phyloP scores from a whole-genome alignment of 1,140 invertebrate genomes.

The Trinorchestia longiramus region DNA sequence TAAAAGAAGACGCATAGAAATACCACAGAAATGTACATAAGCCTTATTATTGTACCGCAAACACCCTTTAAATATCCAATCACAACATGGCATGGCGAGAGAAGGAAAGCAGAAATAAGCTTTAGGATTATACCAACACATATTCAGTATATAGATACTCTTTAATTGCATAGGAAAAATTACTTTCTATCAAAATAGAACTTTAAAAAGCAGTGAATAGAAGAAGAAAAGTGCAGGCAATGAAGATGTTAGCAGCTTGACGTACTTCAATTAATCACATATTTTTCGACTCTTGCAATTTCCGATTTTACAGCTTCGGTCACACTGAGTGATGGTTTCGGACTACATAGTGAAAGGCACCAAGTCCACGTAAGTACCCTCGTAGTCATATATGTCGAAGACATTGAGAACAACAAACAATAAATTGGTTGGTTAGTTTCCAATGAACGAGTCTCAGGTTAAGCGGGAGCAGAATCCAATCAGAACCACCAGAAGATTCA shows the following conservation, averaged over 20 bases:
- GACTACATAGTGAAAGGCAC: background rate
- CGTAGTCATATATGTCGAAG: background rate
- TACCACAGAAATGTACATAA: conserved; percentile 1
- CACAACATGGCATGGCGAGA: background rate
- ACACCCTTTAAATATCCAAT: background rate
- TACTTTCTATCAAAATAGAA: too few relatives aligned
- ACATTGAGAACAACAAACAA: background rate
- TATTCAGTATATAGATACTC: background rate
- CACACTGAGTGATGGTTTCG: background rate
- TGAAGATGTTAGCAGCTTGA: background rate
- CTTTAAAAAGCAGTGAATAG: background rate
- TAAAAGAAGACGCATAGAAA: background rate
- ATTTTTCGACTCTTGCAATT: background rate
- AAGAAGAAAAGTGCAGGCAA: background rate
- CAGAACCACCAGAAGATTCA: background rate
- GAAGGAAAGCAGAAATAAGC: background rate
- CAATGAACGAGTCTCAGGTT: too few relatives aligned
- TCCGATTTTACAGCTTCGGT: background rate
- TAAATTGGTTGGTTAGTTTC: background rate
- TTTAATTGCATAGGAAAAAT: background rate
- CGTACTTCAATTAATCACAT: background rate
- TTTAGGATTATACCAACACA: background rate
- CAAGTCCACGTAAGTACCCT: background rate
- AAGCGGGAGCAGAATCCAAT: background rate
- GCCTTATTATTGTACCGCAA: background rate